Evolutionary conservation across 2,113 vertebrate genomes (phyloP), one percentile per base, ranked within the genome.

Genomic region (Plestiodon gilberti): DNA sequence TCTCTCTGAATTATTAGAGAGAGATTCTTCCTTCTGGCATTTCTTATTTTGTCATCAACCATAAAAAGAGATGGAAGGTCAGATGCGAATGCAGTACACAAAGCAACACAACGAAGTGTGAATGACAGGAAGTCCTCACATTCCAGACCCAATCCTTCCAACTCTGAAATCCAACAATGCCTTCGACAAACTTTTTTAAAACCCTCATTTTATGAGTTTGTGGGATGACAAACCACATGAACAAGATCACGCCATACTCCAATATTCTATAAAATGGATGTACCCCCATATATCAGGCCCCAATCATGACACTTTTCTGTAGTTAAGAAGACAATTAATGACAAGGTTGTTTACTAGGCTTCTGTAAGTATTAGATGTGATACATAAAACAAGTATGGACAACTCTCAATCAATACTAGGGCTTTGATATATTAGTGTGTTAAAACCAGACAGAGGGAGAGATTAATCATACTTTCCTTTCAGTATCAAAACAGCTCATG

Each of bases 201-300:
- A 70, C 35, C 13, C 59, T 18, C 71, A 30, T 43, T 73, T 71
- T 57, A 62, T 70, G 11, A 52, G 52, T 62, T 48, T 80, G 52
- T 62, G 30, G 38, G 18, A 73, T 73, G 48, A 71, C 6, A 74
- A 73, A 83, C 33, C 38, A 62, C 55, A 74, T 43, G 23, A 38
- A 73, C 14, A n/a, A 76, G 30, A 75, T 75, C 30, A 71, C 28
- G 35, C 35, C 67, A 86, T 17, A 10, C 30, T 52, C 57, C 57
- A 35, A 84, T 64, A 64, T 55, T 81, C 40, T 73, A 80, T 81
- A 86, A 86, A 86, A 81, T 38, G 2, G 10, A 62, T 48, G 48
- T 23, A 71, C 17, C 8, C 14, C n/a, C 57, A 73, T 84, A 30
- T 83, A 74, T 83, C 82, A 75, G 17, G 20, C 28, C 18, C 3